A percentile compares a stretch with the other conserved stretches of the same genome.
These are phyloP conservation scores for Leptopilina clavipes DNA, from an alignment of 1,140 invertebrate genomes.

Conservation along the genomic window DNA sequence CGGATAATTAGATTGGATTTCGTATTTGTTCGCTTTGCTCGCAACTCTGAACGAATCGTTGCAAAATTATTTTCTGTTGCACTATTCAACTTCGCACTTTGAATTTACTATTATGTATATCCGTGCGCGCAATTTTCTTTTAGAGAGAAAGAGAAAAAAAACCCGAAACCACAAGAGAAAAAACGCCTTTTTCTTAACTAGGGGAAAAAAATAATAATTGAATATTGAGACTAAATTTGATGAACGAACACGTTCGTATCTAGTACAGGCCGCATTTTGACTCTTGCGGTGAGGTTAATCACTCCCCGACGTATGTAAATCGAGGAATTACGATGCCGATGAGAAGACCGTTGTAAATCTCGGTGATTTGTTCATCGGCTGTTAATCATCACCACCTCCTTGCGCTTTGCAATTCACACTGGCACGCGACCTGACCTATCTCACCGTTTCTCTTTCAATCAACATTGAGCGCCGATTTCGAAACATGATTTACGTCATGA, in stretches of 20 bases:
- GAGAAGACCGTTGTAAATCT: conserved; percentile 41
- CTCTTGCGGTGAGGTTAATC: conserved; percentile 26
- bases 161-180: no score
- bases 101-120: no score
- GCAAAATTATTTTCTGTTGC: conserved; percentile 49
- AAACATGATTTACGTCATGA: not conserved
- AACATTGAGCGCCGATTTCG: conserved; percentile 10
- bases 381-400: conserved; percentile 46
- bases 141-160: no score
- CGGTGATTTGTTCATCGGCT: conserved; percentile 53
- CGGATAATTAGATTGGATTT: conserved; percentile 67
- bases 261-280: conserved; percentile 17
- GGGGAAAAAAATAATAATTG: no score
- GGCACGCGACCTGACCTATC: conserved; percentile 30
- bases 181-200: no score
- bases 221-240: no score
- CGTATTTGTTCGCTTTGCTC: conserved; percentile 51
- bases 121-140: no score
- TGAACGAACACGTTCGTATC: conserved; percentile 26
- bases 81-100: conserved; percentile 31
- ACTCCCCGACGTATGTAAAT: conserved; percentile 47
- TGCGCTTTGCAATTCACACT: conserved; percentile 40
- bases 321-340: conserved; percentile 44
- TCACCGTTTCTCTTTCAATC: not conserved
- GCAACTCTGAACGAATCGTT: conserved; percentile 45